phyloP scores from a whole-genome alignment of 1,140 invertebrate genomes.

The Trachymyrmex septentrionalis region DNA sequence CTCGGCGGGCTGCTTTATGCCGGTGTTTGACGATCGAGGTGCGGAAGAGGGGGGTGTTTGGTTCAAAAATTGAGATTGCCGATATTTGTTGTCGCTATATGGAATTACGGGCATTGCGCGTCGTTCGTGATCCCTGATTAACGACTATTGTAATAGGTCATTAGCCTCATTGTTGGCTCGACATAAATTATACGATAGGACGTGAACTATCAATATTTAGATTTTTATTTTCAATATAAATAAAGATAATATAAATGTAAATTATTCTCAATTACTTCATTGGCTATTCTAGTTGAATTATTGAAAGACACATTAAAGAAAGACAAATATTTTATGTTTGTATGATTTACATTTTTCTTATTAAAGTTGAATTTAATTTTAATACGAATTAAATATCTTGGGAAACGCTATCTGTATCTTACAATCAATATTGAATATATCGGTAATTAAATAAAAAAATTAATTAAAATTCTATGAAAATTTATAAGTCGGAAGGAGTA shows the following conservation, averaged over 20 bases:
- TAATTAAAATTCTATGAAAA: constrained; percentile 1
- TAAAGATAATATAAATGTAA: constrained; percentile 40
- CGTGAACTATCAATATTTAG: constrained; percentile 8
- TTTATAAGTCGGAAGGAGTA: not conserved
- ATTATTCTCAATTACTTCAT: constrained; percentile 1
- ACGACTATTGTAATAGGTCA: constrained; percentile 32
- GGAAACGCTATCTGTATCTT: not conserved
- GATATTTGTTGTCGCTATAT: constrained; percentile 25
- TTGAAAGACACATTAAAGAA: not conserved
- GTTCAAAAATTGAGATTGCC: constrained; percentile 48
- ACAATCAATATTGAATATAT: not conserved
- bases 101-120: constrained; percentile 6
- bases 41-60: not conserved
- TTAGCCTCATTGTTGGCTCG: not conserved
- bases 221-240: constrained; percentile 25
- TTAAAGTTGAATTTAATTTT: not conserved
- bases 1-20: constrained; percentile 64
- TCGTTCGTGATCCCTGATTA: constrained; percentile 25
- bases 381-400: not conserved
- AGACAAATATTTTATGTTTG: not conserved
- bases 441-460: not conserved
- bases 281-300: constrained; percentile 10
- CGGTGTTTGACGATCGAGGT: constrained; percentile 48
- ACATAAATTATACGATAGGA: constrained; percentile 13
- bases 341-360: not conserved